phyloP scores from a whole-genome alignment of 2,888 invertebrate species.

The Nomada flava region DNA sequence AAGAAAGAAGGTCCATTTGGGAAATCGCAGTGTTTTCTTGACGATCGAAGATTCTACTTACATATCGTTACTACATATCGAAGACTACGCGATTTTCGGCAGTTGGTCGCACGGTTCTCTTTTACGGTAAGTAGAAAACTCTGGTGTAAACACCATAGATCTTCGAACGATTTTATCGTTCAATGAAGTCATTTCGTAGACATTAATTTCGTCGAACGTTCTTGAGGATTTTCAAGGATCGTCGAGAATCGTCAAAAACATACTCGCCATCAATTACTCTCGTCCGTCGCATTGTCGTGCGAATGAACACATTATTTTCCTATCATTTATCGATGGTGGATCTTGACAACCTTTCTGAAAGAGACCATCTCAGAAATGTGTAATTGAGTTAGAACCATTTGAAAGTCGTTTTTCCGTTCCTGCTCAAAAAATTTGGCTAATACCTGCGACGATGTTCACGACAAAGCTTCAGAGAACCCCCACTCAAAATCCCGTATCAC shows the following conservation, averaged over 20 bases:
- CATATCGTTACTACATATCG: slow-evolving; percentile 51
- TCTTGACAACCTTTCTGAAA: not conserved
- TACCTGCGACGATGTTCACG: not conserved
- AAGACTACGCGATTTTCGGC: slow-evolving; percentile 63
- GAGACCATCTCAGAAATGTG: not conserved
- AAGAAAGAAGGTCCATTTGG: not conserved
- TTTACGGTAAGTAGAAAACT: slow-evolving; percentile 57
- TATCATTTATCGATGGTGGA: not conserved
- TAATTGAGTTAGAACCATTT: slow-evolving; percentile 1
- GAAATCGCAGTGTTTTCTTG: slow-evolving; percentile 2
- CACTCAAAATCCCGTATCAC: not conserved
- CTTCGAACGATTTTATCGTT: slow-evolving; percentile 6
- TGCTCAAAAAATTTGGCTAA: too few species aligned
- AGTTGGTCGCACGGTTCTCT: slow-evolving; percentile 64
- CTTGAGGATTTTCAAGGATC: slow-evolving; percentile 52
- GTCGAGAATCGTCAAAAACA: slow-evolving; percentile 43
- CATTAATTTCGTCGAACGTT: not conserved
- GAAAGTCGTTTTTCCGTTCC: too few species aligned
- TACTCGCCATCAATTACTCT: not conserved
- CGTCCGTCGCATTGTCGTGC: slow-evolving; percentile 5
- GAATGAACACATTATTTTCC: slow-evolving; percentile 18
- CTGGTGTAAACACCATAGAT: not conserved
- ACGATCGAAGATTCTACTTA: slow-evolving; percentile 44
- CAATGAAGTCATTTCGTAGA: not conserved
- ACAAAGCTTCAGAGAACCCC: slow-evolving; percentile 10